Evolutionary conservation across 2,888 invertebrate genomes (phyloP).

Genomic region (Dexiosoma caninum): DNA sequence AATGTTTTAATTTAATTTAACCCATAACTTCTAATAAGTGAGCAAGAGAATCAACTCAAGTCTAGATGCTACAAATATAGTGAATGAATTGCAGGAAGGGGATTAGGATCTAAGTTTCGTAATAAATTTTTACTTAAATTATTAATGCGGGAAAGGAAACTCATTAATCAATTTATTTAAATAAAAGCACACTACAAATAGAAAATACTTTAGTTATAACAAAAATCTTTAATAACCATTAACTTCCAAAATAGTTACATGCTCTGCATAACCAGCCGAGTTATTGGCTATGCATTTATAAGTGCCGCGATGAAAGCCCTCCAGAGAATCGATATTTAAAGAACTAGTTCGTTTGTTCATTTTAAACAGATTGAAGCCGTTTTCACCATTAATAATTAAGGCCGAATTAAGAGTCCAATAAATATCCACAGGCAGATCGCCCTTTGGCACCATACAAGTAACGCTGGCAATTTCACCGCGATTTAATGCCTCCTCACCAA

Average conservation of each 20-base stretch:
- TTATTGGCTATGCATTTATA: slow-evolving; percentile 88
- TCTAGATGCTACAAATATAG: too few species aligned
- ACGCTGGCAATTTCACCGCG: slow-evolving; percentile 86
- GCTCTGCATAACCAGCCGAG: slow-evolving; percentile 84
- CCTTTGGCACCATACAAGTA: slow-evolving; percentile 84
- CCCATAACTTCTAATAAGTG: too few species aligned
- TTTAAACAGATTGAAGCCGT: slow-evolving; percentile 77
- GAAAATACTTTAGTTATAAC: neutral
- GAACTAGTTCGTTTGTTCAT: slow-evolving; percentile 77
- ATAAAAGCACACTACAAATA: slow-evolving; percentile 24
- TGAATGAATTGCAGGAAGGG: too few species aligned
- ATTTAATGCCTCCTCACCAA: slow-evolving; percentile 79
- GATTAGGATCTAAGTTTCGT: too few species aligned
- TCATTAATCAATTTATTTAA: too few species aligned
- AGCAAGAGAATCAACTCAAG: too few species aligned
- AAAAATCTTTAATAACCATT: slow-evolving; percentile 79
- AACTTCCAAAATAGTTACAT: slow-evolving; percentile 81
- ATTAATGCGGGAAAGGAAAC: too few species aligned
- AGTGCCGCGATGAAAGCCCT: slow-evolving; percentile 84
- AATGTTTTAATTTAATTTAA: too few species aligned
- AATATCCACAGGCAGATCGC: slow-evolving; percentile 87
- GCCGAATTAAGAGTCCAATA: slow-evolving; percentile 82
- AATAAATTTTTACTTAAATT: too few species aligned
- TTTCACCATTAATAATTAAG: slow-evolving; percentile 77
- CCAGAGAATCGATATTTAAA: slow-evolving; percentile 81